Percentiles rank a stretch among this genome's conserved stretches.
These are phyloP conservation scores for Dyspetes luteomarginatus DNA, from an alignment of 2,888 invertebrate species.

Conservation along the genomic window DNA sequence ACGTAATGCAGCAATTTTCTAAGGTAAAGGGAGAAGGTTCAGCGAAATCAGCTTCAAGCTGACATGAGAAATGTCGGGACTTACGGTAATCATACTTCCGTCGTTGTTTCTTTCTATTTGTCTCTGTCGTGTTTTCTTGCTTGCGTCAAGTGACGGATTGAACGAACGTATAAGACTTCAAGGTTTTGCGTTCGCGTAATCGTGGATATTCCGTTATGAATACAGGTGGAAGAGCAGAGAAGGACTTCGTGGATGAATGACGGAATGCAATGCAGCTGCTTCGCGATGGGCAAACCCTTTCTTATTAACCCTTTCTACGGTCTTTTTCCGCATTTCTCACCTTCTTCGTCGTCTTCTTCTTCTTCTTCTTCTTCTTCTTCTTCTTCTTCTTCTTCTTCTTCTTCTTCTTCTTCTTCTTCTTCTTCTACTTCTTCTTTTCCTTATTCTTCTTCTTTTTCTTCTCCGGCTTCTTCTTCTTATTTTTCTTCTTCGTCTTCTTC, in stretches of 20 bases:
- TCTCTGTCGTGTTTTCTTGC: slow-evolving; percentile 21
- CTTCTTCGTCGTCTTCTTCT: background rate
- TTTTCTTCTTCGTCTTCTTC: slow-evolving; percentile 3
- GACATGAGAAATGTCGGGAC: slow-evolving; percentile 29
- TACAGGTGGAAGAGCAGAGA: background rate
- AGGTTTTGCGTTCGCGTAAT: slow-evolving; percentile 34
- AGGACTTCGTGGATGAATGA: slow-evolving; percentile 25
- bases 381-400: slow-evolving; percentile 1
- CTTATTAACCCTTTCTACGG: slow-evolving; percentile 21
- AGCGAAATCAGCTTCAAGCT: slow-evolving; percentile 25
- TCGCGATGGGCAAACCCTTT: slow-evolving; percentile 35
- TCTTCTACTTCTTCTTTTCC: slow-evolving; percentile 11
- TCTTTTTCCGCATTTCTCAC: slow-evolving; percentile 3
- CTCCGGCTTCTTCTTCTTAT: slow-evolving; percentile 1
- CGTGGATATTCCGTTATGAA: slow-evolving; percentile 40
- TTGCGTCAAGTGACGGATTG: slow-evolving; percentile 35
- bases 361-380: slow-evolving; percentile 6
- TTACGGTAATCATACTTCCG: slow-evolving; percentile 9
- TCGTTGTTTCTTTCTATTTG: slow-evolving; percentile 10
- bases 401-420: background rate
- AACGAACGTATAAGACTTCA: slow-evolving; percentile 45
- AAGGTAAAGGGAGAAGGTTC: background rate
- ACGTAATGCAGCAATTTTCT: background rate
- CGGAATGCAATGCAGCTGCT: slow-evolving; percentile 29
- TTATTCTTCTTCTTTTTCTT: background rate